Percentiles rank a stretch among this genome's conserved stretches.
Evolutionary conservation across 2,888 invertebrate genomes (phyloP).

Genomic region (Athalia cordata): DNA sequence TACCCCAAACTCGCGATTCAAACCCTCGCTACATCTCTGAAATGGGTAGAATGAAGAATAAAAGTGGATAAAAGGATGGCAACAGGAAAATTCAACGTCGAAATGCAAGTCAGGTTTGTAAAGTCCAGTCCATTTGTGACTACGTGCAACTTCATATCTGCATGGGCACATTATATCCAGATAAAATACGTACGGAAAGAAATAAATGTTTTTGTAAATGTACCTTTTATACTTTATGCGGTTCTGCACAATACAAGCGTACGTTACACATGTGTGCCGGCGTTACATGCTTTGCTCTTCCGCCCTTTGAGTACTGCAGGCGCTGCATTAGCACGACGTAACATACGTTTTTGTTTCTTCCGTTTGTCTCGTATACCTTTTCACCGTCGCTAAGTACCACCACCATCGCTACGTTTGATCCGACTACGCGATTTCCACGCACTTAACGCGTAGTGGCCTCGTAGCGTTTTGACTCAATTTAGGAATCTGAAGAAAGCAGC

Average conservation of each 20-base stretch:
- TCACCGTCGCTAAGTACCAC: neutral
- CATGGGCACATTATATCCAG: neutral
- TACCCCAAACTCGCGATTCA: neutral
- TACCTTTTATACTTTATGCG: slow-evolving; percentile 11
- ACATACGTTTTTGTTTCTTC: neutral
- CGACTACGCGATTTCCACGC: neutral
- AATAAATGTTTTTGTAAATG: neutral
- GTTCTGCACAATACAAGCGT: neutral
- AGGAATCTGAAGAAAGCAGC: too few species aligned
- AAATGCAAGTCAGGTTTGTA: slow-evolving; percentile 34
- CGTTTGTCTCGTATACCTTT: neutral
- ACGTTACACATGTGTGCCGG: neutral
- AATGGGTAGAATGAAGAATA: neutral
- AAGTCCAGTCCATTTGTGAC: slow-evolving; percentile 40
- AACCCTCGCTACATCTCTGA: neutral
- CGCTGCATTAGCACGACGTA: slow-evolving; percentile 24
- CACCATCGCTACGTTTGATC: neutral
- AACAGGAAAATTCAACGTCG: slow-evolving; percentile 8
- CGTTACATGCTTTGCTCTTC: neutral
- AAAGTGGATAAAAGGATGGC: neutral
- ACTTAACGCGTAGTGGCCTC: neutral
- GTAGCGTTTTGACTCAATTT: too few species aligned
- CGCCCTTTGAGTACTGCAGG: slow-evolving; percentile 21
- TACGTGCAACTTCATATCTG: neutral
- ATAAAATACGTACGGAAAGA: neutral